phyloP scores from a whole-genome alignment of 2,888 invertebrate species.

The Lycia hirtaria region DNA sequence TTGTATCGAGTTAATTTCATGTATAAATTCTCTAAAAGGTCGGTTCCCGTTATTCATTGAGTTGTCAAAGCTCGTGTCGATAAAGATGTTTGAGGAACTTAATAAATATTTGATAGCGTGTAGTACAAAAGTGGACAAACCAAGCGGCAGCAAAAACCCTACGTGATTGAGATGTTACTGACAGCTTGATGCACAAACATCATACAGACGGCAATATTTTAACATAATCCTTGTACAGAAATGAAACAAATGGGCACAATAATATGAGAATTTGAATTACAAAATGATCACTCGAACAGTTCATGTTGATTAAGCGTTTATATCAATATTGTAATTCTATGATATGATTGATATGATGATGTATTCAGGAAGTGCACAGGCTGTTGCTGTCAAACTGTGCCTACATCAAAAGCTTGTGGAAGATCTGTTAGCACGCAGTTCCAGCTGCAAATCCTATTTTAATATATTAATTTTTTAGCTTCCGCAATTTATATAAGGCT shows the following conservation, averaged over 20 bases:
- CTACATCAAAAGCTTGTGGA: background rate
- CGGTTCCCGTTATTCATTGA: slow-evolving; percentile 66
- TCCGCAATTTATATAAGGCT: too few species aligned
- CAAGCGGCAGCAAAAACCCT: slow-evolving; percentile 75
- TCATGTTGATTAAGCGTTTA: slow-evolving; percentile 74
- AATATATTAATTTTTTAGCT: too few species aligned
- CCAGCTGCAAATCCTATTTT: background rate
- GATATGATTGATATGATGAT: slow-evolving; percentile 48
- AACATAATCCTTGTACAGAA: slow-evolving; percentile 81
- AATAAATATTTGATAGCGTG: slow-evolving; percentile 80
- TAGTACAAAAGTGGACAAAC: slow-evolving; percentile 67
- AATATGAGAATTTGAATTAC: slow-evolving; percentile 81
- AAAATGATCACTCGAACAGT: slow-evolving; percentile 73
- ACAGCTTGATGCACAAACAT: slow-evolving; percentile 82
- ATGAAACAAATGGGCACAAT: slow-evolving; percentile 79
- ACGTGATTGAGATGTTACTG: slow-evolving; percentile 82
- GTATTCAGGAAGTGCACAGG: slow-evolving; percentile 26
- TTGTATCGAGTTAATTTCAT: slow-evolving; percentile 5
- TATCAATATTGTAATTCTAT: slow-evolving; percentile 67
- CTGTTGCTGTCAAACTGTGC: background rate
- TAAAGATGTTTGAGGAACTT: slow-evolving; percentile 78
- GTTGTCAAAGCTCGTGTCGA: slow-evolving; percentile 77
- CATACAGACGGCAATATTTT: slow-evolving; percentile 80
- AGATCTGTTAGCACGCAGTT: background rate
- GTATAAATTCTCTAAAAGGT: slow-evolving; percentile 57